Conservation (phyloP, 2,888 invertebrate species). For the Ceriagrion tenellum region DNA sequence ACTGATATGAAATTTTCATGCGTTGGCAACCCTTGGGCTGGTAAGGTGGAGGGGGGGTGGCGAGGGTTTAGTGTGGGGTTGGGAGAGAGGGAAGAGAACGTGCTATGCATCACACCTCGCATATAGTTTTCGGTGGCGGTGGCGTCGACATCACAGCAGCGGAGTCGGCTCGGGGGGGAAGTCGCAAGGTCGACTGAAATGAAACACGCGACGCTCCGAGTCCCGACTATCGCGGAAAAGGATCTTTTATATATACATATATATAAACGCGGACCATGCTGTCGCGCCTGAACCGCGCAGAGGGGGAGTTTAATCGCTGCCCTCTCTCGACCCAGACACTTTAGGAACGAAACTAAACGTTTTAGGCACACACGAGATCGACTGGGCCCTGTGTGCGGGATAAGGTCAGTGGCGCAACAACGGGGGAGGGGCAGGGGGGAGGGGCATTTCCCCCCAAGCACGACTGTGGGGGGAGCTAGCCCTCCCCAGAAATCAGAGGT, state of each 20-base stretch:
- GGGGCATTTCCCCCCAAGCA: no score
- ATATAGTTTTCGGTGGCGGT: neutral
- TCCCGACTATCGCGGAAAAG: neutral
- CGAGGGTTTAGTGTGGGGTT: neutral
- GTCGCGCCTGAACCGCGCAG: neutral
- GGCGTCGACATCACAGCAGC: neutral
- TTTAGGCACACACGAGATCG: neutral
- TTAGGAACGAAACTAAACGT: neutral
- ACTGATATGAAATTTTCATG: no score
- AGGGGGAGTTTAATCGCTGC: neutral
- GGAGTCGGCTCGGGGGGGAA: neutral
- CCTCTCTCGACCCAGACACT: neutral
- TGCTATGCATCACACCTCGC: slow-evolving; percentile 5
- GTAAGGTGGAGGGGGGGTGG: no score
- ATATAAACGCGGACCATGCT: neutral
- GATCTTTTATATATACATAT: no score
- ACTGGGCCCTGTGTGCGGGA: neutral
- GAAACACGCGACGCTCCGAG: neutral
- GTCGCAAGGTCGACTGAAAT: slow-evolving; percentile 6
- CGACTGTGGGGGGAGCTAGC: no score
- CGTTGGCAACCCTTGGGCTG: no score
- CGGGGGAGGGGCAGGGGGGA: no score
- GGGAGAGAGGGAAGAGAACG: neutral
- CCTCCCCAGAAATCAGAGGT: no score
- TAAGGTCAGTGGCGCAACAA: no score